Evolutionary conservation across 2,888 invertebrate genomes (phyloP), one percentile per base, ranked within the genome.

Genomic region (Stenurella melanura): DNA sequence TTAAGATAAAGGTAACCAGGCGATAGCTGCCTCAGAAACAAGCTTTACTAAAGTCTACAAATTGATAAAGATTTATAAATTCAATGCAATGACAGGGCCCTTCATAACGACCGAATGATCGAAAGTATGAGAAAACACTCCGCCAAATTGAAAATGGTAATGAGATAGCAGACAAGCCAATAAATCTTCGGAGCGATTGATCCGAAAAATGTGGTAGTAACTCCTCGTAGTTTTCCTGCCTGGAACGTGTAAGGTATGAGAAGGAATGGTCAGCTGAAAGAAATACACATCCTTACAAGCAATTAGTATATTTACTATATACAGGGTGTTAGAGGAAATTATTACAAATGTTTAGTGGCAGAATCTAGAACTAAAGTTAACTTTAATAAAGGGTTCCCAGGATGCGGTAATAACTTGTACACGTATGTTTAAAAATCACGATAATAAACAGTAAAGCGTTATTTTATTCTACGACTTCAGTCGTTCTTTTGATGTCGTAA

Each of bases 131-230:
- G 86, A 84, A 84, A 87, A 87, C 88, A 88, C 88, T 88, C 85
- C 83, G 84, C 86, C 83, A 87, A 88, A 88, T 88, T 88, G 88
- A 88, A 88, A 88, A 88, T 88, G 88, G 88, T 88, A 88, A 88
- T 88, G 87, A 88, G 87, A 87, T 86, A 83, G 85, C 83, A 84
- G 86, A 85, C 84, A 81, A 83, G 86, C 84, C 86, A 85, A 88
- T 88, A 88, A 88, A 87, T 88, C 75, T 87, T 84, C 81, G 73
- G 77, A 71, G 58, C 66, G 74, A 78, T 70, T 74, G 78, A 80
- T 76, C 74, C 73, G 68, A 76, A 76, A 78, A 78, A 67, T 34
- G 34, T 17, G 34, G 38, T 42, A 69, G 54, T 75, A 68, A 69
- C 12, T 38, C n/a, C 15, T 12, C n/a, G n/a, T 26, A 30, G 61